Conservation (phyloP, 2,113 vertebrate species). For the Deroptyus accipitrinus region DNA sequence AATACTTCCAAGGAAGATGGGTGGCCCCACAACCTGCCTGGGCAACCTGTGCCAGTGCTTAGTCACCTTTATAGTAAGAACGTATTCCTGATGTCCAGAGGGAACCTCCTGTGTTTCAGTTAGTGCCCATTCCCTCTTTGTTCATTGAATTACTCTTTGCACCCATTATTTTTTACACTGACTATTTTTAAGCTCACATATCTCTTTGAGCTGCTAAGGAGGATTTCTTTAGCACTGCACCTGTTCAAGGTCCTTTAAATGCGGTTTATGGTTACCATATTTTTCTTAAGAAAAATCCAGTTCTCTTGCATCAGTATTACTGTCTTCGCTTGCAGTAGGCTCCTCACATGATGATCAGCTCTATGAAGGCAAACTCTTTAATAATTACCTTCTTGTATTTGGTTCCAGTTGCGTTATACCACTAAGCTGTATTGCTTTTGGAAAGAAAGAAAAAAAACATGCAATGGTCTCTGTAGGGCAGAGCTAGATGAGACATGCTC, state of each 20-base stretch:
- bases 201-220: not conserved
- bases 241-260: not conserved
- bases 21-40: not conserved
- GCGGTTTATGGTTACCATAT: not conserved
- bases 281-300: not conserved
- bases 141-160: not conserved
- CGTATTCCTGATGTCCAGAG: not conserved
- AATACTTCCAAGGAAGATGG: not conserved
- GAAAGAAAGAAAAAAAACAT: not conserved
- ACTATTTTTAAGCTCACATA: not conserved
- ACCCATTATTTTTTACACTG: not conserved
- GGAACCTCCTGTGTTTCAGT: not conserved
- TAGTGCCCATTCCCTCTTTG: not conserved
- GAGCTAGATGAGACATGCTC: not conserved
- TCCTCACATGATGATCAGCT: accelerated
- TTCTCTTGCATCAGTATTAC: not conserved
- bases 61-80: not conserved
- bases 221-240: not conserved
- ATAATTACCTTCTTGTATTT: not conserved
- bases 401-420: not conserved
- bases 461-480: not conserved
- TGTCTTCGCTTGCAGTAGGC: not conserved
- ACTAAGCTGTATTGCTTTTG: not conserved
- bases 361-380: not conserved
- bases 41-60: not conserved